Percentiles rank a stretch among this genome's conserved stretches.
Conservation (phyloP, 2,113 vertebrate species). For the Laticauda colubrina region DNA sequence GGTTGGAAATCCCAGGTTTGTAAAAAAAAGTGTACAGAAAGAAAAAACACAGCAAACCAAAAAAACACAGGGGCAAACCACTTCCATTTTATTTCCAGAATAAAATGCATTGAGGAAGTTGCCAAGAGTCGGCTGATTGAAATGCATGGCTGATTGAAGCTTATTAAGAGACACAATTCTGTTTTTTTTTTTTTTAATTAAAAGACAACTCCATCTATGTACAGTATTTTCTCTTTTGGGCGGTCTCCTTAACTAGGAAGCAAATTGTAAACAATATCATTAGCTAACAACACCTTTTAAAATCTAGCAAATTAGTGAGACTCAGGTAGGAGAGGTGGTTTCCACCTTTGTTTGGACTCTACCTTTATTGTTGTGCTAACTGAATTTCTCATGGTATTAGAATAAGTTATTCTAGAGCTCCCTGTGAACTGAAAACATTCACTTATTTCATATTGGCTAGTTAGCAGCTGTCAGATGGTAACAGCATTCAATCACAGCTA, state of each 20-base stretch:
- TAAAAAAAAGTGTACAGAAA: background rate
- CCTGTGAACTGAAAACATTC: slow-evolving; percentile 19
- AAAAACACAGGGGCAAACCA: background rate
- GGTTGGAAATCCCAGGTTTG: background rate
- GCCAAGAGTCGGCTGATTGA: background rate
- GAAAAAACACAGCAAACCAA: background rate
- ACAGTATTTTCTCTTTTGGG: background rate
- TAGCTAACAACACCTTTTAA: background rate
- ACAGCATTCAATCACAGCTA: slow-evolving; percentile 26
- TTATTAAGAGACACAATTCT: background rate
- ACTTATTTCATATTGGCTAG: slow-evolving; percentile 17
- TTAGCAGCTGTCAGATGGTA: slow-evolving; percentile 49
- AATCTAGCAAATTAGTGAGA: background rate
- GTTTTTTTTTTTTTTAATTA: background rate
- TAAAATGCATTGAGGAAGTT: background rate
- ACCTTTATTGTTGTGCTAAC: slow-evolving; percentile 12
- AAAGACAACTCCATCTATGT: background rate
- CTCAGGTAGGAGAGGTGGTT: background rate
- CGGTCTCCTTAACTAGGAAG: background rate
- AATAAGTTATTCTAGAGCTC: slow-evolving; percentile 17
- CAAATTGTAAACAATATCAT: background rate
- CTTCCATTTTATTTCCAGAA: background rate
- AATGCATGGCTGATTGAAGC: background rate
- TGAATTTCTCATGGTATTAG: slow-evolving; percentile 35
- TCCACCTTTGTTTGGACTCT: background rate